Conservation (phyloP, 2,888 invertebrate species). For the Muscina levida region DNA sequence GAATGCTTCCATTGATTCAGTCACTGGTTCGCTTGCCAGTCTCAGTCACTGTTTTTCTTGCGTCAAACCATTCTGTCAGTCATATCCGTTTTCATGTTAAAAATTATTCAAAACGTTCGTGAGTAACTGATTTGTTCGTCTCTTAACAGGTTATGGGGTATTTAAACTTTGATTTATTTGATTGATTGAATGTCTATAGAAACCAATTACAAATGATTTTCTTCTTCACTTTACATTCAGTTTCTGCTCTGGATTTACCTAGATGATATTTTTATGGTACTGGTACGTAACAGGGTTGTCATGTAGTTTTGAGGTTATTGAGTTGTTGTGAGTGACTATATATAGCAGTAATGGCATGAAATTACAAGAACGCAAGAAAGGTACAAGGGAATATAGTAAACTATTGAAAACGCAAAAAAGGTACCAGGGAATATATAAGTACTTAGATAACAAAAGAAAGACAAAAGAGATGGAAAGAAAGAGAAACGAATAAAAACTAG, state of each 20-base stretch:
- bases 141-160: slow-evolving; percentile 62
- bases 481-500: no score
- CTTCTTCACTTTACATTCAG: neutral
- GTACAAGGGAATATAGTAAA: no score
- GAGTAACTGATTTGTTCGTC: slow-evolving; percentile 23
- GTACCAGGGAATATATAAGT: no score
- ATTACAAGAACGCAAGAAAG: no score
- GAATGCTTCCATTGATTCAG: slow-evolving; percentile 44
- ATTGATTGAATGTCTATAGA: slow-evolving; percentile 64
- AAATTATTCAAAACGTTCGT: slow-evolving; percentile 60
- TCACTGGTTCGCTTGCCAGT: slow-evolving; percentile 13
- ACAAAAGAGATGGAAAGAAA: no score
- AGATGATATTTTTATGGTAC: slow-evolving; percentile 27
- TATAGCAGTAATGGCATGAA: no score
- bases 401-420: no score
- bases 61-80: neutral
- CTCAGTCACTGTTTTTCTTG: neutral
- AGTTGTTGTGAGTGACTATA: neutral
- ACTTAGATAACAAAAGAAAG: no score
- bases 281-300: slow-evolving; percentile 38
- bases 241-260: slow-evolving; percentile 17
- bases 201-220: slow-evolving; percentile 59
- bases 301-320: neutral
- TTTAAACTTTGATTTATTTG: slow-evolving; percentile 64
- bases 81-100: slow-evolving; percentile 47